phyloP scores from a whole-genome alignment of 2,113 vertebrate genomes.

The Cynopterus brachyotis region DNA sequence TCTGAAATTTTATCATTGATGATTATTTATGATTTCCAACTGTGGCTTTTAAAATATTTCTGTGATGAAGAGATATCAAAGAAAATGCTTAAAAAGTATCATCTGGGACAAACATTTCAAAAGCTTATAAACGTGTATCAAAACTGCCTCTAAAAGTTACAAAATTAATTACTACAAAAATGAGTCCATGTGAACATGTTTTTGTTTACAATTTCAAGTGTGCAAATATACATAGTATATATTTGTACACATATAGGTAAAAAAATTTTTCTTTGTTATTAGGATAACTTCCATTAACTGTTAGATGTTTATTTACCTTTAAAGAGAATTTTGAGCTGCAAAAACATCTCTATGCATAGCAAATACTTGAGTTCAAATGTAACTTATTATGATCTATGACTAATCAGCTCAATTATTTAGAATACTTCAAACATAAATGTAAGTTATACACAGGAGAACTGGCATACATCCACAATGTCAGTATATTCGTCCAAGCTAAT shows the following conservation, averaged over 20 bases:
- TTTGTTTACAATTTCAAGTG: background rate
- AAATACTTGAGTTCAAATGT: background rate
- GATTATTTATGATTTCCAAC: background rate
- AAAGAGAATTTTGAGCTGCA: background rate
- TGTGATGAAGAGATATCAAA: background rate
- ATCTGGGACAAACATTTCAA: background rate
- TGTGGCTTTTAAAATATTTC: background rate
- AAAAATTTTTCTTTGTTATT: background rate
- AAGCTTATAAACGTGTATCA: background rate
- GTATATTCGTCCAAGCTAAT: background rate
- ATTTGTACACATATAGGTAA: background rate
- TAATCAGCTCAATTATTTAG: background rate
- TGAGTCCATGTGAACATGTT: background rate
- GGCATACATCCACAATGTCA: background rate
- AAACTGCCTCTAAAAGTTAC: background rate
- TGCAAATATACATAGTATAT: background rate
- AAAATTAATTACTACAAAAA: background rate
- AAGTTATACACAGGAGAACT: background rate
- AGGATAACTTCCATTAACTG: background rate
- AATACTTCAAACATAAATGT: background rate
- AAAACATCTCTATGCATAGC: background rate
- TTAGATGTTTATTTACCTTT: background rate
- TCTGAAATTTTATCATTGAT: background rate
- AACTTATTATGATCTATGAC: background rate
- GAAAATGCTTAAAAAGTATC: background rate